These are phyloP conservation scores for Petrocephalus zakoni DNA, from an alignment of 2,113 vertebrate species.

Conservation along the genomic window DNA sequence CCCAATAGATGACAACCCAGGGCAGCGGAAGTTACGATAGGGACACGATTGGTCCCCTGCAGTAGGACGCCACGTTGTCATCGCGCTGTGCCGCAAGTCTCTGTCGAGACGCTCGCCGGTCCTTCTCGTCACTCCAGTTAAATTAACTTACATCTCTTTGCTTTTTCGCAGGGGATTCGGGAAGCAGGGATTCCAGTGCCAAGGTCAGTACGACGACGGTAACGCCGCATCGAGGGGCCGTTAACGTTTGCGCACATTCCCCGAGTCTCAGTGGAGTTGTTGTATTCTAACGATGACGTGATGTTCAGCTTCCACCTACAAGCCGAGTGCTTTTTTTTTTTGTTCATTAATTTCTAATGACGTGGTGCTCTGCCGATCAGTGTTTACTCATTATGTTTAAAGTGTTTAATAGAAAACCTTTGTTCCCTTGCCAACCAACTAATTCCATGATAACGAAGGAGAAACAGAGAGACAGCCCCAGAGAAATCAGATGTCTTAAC, in stretches of 20 bases:
- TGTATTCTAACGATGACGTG: not conserved
- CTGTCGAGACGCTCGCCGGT: not conserved
- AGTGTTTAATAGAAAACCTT: not conserved
- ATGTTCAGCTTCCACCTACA: not conserved
- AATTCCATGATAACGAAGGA: not conserved
- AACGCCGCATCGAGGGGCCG: too few relatives aligned
- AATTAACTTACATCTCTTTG: constrained; percentile 25
- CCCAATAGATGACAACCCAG: not conserved
- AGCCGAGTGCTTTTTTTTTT: not conserved
- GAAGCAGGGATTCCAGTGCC: constrained; percentile 76
- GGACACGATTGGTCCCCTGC: not conserved
- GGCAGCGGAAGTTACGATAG: not conserved
- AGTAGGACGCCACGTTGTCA: not conserved
- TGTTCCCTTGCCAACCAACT: not conserved
- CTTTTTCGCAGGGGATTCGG: constrained; percentile 67
- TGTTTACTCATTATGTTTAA: not conserved
- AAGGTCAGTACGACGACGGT: constrained; percentile 54
- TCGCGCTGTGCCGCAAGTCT: not conserved
- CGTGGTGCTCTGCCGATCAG: not conserved
- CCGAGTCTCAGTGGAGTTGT: not conserved
- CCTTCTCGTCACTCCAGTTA: not conserved
- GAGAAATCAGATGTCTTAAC: not conserved
- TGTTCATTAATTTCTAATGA: not conserved
- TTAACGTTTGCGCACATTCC: not conserved
- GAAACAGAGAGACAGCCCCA: not conserved